Percentiles rank a stretch among this genome's conserved stretches.
These are phyloP conservation scores for Drosophila phalerata DNA, from an alignment of 2,888 invertebrate species.

Conservation along the genomic window DNA sequence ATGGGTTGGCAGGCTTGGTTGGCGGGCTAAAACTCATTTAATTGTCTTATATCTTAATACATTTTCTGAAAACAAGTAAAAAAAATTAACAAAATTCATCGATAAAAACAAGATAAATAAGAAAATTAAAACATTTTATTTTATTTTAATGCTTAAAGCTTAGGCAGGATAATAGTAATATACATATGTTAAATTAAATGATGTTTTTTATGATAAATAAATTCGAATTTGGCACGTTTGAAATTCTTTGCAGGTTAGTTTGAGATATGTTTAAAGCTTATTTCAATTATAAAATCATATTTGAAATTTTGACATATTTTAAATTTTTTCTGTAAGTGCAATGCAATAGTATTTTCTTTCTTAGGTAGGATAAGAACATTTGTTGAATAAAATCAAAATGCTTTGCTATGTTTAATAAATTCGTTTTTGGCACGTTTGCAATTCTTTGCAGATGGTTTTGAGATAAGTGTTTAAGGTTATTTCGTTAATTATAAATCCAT, in stretches of 20 bases:
- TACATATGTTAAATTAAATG: background rate
- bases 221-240: background rate
- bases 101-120: too few species aligned
- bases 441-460: background rate
- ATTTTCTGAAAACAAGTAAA: too few species aligned
- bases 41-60: too few species aligned
- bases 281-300: background rate
- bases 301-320: rapidly evolving
- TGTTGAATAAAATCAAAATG: background rate
- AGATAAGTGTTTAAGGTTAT: background rate
- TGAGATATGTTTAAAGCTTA: background rate
- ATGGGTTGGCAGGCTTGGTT: too few species aligned
- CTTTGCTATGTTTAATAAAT: background rate
- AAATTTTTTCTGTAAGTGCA: too few species aligned
- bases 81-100: too few species aligned
- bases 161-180: background rate
- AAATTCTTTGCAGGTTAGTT: background rate
- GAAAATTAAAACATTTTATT: too few species aligned
- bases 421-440: background rate
- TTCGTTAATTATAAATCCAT: background rate
- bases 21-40: too few species aligned
- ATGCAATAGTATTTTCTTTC: too few species aligned
- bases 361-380: background rate
- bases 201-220: background rate
- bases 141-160: too few species aligned